Evolutionary conservation across 2,888 invertebrate species (phyloP).

Genomic region (Macroteleia sp.): DNA sequence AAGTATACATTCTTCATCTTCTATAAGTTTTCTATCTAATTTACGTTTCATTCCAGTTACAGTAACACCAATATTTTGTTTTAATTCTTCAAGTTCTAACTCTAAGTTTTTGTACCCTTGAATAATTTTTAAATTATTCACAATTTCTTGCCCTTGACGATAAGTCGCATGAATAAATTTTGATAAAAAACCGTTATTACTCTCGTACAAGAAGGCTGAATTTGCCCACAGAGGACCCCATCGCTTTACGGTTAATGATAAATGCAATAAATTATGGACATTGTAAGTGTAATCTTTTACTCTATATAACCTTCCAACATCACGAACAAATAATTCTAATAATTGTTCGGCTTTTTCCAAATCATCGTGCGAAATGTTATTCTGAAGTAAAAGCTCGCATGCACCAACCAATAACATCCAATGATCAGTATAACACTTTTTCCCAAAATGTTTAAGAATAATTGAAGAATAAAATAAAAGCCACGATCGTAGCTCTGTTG

Average conservation of each 20-base stretch:
- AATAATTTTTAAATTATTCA: too few relatives aligned
- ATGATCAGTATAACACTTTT: constrained; percentile 7
- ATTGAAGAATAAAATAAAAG: constrained; percentile 22
- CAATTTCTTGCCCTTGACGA: constrained; percentile 18
- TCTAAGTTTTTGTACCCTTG: too few relatives aligned
- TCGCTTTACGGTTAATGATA: constrained; percentile 22
- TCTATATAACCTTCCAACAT: constrained; percentile 18
- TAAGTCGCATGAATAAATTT: constrained; percentile 23
- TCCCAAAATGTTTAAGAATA: constrained; percentile 19
- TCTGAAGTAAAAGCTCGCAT: constrained; percentile 14
- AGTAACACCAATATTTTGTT: too few relatives aligned
- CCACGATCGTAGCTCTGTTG: background rate
- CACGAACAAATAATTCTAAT: constrained; percentile 6
- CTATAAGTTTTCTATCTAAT: too few relatives aligned
- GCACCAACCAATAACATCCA: constrained; percentile 30
- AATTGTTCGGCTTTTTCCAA: constrained; percentile 7
- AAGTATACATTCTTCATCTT: too few relatives aligned
- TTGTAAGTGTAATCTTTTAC: constrained; percentile 24
- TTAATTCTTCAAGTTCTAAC: too few relatives aligned
- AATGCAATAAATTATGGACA: constrained; percentile 20
- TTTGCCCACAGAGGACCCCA: constrained; percentile 41
- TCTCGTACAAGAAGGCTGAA: constrained; percentile 38
- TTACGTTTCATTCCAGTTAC: too few relatives aligned
- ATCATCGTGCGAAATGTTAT: constrained; percentile 15
- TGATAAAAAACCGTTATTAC: constrained; percentile 25